phyloP scores from a whole-genome alignment of 2,888 invertebrate genomes.

The Parnassius mnemosyne region DNA sequence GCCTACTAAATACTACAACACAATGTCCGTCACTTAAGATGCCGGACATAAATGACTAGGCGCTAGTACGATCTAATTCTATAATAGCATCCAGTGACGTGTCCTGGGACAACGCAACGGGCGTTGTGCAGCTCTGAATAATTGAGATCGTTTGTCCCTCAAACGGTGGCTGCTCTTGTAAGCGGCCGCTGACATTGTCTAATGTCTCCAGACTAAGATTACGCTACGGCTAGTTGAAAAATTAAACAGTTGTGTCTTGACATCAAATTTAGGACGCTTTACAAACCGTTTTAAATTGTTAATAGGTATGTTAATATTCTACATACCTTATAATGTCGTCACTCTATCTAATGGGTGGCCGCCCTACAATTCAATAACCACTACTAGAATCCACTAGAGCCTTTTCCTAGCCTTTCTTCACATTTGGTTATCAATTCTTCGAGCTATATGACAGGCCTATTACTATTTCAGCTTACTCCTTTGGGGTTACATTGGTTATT shows the following conservation, averaged over 20 bases:
- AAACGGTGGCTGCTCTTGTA: slow-evolving; percentile 13
- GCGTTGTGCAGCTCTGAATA: slow-evolving; percentile 18
- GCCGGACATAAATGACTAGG: slow-evolving; percentile 14
- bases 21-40: slow-evolving; percentile 20
- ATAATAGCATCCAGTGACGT: slow-evolving; percentile 24
- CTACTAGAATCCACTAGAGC: too few species aligned
- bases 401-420: too few species aligned
- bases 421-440: too few species aligned
- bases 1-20: slow-evolving; percentile 14
- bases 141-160: slow-evolving; percentile 25
- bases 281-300: too few species aligned
- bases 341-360: too few species aligned
- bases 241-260: neutral
- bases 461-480: too few species aligned
- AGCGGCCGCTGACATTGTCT: slow-evolving; percentile 6
- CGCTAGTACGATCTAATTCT: slow-evolving; percentile 19
- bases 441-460: too few species aligned
- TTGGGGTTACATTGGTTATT: too few species aligned
- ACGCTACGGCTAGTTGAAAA: slow-evolving; percentile 15
- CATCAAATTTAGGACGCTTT: too few species aligned
- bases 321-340: too few species aligned
- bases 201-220: slow-evolving; percentile 7
- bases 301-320: too few species aligned
- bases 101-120: slow-evolving; percentile 4
- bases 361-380: too few species aligned